Evolutionary conservation across 2,797 vertebrate genomes (phyloP).

Genomic region (Podargus strigoides): DNA sequence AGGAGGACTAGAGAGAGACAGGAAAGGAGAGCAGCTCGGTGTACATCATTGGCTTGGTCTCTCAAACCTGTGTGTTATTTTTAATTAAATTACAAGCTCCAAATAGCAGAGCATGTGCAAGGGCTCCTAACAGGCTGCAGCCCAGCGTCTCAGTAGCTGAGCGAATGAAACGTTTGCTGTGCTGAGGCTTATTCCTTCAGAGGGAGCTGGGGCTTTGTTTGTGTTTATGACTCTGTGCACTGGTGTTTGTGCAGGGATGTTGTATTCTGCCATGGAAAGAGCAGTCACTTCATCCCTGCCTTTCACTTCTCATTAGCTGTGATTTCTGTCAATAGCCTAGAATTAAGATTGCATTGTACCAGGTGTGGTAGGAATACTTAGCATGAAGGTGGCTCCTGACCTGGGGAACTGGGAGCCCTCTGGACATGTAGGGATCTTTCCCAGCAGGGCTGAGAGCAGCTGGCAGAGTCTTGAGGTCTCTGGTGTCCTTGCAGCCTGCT

Average conservation of each 20-base stretch:
- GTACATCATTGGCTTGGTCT: not conserved
- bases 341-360: not conserved
- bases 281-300: not conserved
- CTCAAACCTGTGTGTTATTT: not conserved
- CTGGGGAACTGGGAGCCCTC: not conserved
- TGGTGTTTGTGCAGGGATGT: not conserved
- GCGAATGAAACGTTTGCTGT: not conserved
- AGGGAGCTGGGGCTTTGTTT: not conserved
- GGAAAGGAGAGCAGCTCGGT: not conserved
- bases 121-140: not conserved
- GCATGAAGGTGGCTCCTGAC: not conserved
- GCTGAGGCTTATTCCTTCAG: not conserved
- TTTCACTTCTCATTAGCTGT: not conserved
- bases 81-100: constrained; percentile 49
- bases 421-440: not conserved
- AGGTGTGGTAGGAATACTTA: not conserved
- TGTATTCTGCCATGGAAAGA: rapidly evolving
- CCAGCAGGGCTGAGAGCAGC: not conserved
- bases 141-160: not conserved
- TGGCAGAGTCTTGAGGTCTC: not conserved
- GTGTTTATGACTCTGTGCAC: not conserved
- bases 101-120: not conserved
- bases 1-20: not conserved
- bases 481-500: not conserved
- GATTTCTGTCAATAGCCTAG: not conserved